Evolutionary conservation across 2,113 vertebrate species (phyloP), one percentile per base, ranked within the genome.

Genomic region (Cololabis saira): DNA sequence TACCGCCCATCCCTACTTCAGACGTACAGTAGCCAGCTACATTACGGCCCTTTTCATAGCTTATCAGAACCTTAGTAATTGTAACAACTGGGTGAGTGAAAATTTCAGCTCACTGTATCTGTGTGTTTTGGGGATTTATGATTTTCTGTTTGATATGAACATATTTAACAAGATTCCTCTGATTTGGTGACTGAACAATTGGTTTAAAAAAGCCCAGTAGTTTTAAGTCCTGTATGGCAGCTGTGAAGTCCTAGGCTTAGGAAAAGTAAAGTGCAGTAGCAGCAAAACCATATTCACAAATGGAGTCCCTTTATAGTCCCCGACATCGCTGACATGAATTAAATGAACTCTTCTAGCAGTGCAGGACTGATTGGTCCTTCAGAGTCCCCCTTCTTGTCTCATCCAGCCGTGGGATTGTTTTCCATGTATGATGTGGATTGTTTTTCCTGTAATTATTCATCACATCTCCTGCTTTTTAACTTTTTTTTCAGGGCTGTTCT

Each of bases 401-500:
- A 78, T 82, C 69, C 51, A 64, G 72, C 64, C 42, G 54, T 61
- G 77, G 73, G 61, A 77, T 81, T 86, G 76, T 85, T 79, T 82
- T 72, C 72, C 56, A 65, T 71, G 67, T 70, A 52, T 56, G 61
- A 74, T 74, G 83, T 78, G 73, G 83, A 80, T 73, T 76, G 66
- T 79, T 83, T 74, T 79, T 56, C 76, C 73, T 83, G 56, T 91
- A 87, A 91, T 92, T 91, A 91, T 82, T 78, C 84, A 59, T 82
- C 67, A 55, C 81, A 84, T 87, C 67, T 66, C 27, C 51, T 52
- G 3, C 74, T 75, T 79, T 61, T 71, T 58, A 75, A 47, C 27
- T 58, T 54, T 19, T n/a, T 30, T 76, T 68, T 81, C 65, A 45
- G 41, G n/a, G 18, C 33, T 58, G 47, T 67, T 41, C 0, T 0